phyloP scores from a whole-genome alignment of 2,797 vertebrate genomes.

The Gallinago solitaria region DNA sequence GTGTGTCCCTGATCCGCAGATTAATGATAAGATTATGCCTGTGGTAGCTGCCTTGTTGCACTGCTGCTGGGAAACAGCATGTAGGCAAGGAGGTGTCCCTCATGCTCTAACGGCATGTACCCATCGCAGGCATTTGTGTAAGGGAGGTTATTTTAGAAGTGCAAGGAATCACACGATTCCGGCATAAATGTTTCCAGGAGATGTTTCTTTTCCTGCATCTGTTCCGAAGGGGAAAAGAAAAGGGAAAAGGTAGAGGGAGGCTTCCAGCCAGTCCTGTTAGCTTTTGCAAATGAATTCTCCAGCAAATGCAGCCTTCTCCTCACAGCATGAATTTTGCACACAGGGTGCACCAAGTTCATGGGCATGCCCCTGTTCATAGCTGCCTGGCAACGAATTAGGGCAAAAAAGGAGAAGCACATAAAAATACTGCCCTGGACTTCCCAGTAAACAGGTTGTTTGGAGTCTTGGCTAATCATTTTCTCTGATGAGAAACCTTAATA shows the following conservation, averaged over 20 bases:
- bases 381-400: not conserved
- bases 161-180: not conserved
- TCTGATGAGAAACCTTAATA: not conserved
- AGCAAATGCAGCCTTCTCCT: not conserved
- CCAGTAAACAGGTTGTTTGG: not conserved
- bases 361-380: not conserved
- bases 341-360: not conserved
- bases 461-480: not conserved
- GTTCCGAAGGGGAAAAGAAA: not conserved
- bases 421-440: not conserved
- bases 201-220: constrained; percentile 19
- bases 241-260: not conserved
- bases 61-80: not conserved
- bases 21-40: constrained; percentile 1
- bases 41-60: not conserved
- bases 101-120: not conserved
- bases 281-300: not conserved
- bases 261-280: not conserved
- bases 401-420: not conserved
- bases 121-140: not conserved
- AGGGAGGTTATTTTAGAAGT: constrained; percentile 34
- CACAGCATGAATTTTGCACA: not conserved
- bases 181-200: constrained; percentile 32
- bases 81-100: not conserved
- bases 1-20: not conserved